Conservation (phyloP, 2,797 vertebrate genomes). For the Petrocephalus schoutedeni region DNA sequence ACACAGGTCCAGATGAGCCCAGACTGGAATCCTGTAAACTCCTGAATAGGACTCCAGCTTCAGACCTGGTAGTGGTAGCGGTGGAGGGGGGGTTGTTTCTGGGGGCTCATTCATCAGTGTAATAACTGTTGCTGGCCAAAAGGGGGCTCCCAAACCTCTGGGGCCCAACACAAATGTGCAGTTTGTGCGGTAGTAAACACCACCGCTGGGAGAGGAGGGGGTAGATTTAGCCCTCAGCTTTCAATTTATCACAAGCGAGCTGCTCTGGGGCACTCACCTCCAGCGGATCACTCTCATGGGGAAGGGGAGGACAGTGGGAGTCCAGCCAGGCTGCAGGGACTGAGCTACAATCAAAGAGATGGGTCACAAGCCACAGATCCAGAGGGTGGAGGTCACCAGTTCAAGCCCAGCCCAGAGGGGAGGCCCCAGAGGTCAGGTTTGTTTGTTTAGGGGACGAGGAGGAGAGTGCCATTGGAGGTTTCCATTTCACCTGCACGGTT, state of each 20-base stretch:
- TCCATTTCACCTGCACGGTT: conserved; percentile 50
- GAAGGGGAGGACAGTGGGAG: neutral
- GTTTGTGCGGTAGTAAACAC: neutral
- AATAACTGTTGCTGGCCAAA: neutral
- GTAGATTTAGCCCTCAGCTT: neutral
- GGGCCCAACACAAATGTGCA: neutral
- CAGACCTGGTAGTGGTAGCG: neutral
- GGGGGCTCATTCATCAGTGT: neutral
- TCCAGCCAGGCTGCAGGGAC: neutral
- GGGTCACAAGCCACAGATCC: conserved; percentile 40
- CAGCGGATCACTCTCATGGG: conserved; percentile 17
- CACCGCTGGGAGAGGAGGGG: neutral
- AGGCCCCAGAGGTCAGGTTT: conserved; percentile 55
- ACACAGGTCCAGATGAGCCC: neutral
- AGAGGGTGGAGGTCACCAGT: conserved; percentile 47
- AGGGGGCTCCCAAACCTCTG: neutral
- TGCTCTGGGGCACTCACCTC: too few species aligned
- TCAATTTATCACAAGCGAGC: neutral
- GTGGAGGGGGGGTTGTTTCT: neutral
- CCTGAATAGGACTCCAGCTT: neutral
- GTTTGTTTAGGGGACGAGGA: conserved; percentile 48
- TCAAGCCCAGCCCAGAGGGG: conserved; percentile 58
- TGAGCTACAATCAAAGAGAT: conserved; percentile 43
- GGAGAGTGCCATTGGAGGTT: neutral
- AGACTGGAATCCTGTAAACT: neutral